These are phyloP conservation scores for Ernsta delagoae DNA, from an alignment of 2,888 invertebrate species.

Conservation along the genomic window DNA sequence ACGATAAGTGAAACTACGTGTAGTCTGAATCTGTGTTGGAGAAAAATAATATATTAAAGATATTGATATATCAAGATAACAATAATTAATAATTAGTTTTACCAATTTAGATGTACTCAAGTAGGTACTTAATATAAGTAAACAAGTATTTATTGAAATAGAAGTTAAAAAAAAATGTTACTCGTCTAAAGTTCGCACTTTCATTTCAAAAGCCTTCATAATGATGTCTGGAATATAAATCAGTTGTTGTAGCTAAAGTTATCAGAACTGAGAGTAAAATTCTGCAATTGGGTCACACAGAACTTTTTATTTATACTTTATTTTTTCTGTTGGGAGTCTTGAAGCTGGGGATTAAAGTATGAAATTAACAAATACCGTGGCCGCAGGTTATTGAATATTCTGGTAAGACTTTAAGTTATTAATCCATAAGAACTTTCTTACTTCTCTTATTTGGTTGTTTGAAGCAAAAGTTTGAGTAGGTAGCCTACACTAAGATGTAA, in stretches of 20 bases:
- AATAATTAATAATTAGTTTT: not conserved
- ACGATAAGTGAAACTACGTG: slow-evolving; percentile 16
- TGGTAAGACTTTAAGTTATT: too few species aligned
- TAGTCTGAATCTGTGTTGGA: not conserved
- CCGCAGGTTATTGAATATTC: too few species aligned
- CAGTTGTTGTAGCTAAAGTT: slow-evolving; percentile 10
- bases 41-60: too few species aligned
- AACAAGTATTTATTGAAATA: not conserved
- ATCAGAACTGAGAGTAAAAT: slow-evolving; percentile 17
- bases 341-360: not conserved
- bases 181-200: not conserved
- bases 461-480: too few species aligned
- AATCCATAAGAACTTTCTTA: too few species aligned
- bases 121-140: not conserved
- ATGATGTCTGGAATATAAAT: slow-evolving; percentile 21
- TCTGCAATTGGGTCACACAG: slow-evolving; percentile 10
- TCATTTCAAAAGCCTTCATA: slow-evolving; percentile 2
- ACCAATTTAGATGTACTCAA: not conserved
- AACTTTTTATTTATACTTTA: slow-evolving; percentile 12
- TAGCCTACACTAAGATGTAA: too few species aligned
- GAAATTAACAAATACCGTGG: too few species aligned
- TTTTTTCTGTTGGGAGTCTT: slow-evolving; percentile 21
- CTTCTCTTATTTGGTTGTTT: too few species aligned
- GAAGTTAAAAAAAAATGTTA: not conserved
- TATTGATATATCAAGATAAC: too few species aligned